phyloP scores from a whole-genome alignment of 2,113 vertebrate genomes.

The Larimichthys crocea region DNA sequence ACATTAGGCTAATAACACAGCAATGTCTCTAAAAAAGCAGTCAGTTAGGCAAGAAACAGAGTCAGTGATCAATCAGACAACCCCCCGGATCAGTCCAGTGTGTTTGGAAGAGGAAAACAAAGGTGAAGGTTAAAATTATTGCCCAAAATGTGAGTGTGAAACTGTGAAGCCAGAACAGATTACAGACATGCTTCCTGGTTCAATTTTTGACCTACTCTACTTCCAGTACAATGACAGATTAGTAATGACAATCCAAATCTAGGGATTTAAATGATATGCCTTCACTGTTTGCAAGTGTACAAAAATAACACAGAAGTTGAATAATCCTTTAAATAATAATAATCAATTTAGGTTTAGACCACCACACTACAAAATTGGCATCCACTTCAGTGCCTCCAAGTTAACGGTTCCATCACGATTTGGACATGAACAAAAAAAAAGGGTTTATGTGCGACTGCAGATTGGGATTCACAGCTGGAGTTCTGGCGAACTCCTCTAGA shows the following conservation, averaged over 20 bases:
- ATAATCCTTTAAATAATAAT: neutral
- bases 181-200: neutral
- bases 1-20: neutral
- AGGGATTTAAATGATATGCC: neutral
- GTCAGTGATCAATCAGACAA: neutral
- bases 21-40: neutral
- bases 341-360: neutral
- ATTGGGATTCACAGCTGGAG: slow-evolving; percentile 5
- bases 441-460: neutral
- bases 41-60: neutral
- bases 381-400: neutral
- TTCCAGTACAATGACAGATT: neutral
- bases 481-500: slow-evolving; percentile 13
- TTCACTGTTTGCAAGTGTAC: neutral
- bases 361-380: neutral
- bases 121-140: neutral
- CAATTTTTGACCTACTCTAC: neutral
- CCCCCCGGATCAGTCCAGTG: neutral
- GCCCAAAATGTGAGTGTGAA: neutral
- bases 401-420: neutral
- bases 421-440: neutral
- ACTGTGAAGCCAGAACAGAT: neutral
- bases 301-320: neutral
- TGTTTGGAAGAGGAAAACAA: neutral
- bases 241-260: neutral